These are phyloP conservation scores for Pocillopora verrucosa DNA, from an alignment of 64 coral and sea anemone genomes.

Conservation along the genomic window DNA sequence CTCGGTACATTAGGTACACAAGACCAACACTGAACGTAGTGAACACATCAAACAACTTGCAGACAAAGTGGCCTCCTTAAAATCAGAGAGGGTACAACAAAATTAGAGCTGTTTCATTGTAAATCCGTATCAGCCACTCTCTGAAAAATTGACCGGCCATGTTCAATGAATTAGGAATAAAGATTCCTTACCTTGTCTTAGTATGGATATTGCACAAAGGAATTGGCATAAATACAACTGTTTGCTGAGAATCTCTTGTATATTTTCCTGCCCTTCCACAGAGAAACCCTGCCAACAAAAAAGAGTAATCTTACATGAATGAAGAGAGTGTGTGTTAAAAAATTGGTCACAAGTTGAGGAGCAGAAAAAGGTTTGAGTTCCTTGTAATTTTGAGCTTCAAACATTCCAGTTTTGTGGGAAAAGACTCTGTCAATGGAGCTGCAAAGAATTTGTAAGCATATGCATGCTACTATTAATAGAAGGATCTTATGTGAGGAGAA, in stretches of 20 bases:
- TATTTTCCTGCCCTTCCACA: slow-evolving; percentile 95
- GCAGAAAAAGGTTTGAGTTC: no score
- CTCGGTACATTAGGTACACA: slow-evolving; percentile 82
- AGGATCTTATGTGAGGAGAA: no score
- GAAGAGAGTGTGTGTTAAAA: no score
- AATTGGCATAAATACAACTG: slow-evolving; percentile 97
- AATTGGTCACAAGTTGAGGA: no score
- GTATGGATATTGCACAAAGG: slow-evolving; percentile 81
- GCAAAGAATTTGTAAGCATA: no score
- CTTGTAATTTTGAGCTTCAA: no score
- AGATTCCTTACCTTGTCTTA: slow-evolving; percentile 73
- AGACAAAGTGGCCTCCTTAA: slow-evolving; percentile 94
- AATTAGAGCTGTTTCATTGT: no score
- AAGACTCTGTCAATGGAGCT: no score
- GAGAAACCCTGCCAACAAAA: slow-evolving; percentile 81
- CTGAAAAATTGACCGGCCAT: no score
- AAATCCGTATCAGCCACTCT: no score
- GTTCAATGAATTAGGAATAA: background rate
- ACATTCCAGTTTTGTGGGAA: no score
- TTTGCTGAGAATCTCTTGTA: slow-evolving; percentile 97
- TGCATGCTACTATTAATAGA: no score
- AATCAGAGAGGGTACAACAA: background rate
- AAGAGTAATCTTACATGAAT: background rate
- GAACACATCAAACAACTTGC: slow-evolving; percentile 95
- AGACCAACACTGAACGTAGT: slow-evolving; percentile 90